A percentile compares a stretch with the other conserved stretches of the same genome.
phyloP scores from a whole-genome alignment of 1,140 invertebrate species.

The Ips typographus region DNA sequence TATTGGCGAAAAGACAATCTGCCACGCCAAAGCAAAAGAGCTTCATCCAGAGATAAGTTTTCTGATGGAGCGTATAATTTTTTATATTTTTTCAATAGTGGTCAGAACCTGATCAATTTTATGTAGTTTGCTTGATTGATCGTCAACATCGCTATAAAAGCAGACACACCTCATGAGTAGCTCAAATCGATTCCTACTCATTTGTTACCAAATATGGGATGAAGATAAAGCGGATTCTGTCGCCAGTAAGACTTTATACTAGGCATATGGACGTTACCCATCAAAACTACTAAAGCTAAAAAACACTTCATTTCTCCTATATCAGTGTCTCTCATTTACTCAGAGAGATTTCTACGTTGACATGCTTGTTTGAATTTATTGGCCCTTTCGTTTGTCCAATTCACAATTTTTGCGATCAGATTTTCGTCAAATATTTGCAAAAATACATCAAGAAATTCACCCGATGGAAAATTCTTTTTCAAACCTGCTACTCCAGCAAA shows the following conservation, averaged over 20 bases:
- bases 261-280: conserved; percentile 14
- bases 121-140: background rate
- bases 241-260: conserved; percentile 12
- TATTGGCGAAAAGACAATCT: conserved; percentile 45
- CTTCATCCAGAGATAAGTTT: conserved; percentile 44
- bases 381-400: background rate
- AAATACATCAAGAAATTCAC: background rate
- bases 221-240: conserved; percentile 12
- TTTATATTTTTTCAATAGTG: conserved; percentile 28
- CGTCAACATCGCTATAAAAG: conserved; percentile 16
- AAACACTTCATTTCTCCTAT: conserved; percentile 8
- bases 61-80: conserved; percentile 36
- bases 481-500: background rate
- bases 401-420: background rate
- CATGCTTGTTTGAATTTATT: background rate
- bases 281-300: conserved; percentile 14
- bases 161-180: conserved; percentile 8
- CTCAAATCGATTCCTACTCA: no score
- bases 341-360: background rate
- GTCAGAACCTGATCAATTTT: conserved; percentile 16
- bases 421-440: conserved; percentile 5
- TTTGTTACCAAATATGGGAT: conserved; percentile 1
- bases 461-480: background rate
- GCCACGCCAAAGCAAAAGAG: conserved; percentile 45
- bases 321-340: background rate